Evolutionary conservation across 1,140 invertebrate species (phyloP), one percentile per base, ranked within the genome.

Genomic region (Helicoverpa armigera): DNA sequence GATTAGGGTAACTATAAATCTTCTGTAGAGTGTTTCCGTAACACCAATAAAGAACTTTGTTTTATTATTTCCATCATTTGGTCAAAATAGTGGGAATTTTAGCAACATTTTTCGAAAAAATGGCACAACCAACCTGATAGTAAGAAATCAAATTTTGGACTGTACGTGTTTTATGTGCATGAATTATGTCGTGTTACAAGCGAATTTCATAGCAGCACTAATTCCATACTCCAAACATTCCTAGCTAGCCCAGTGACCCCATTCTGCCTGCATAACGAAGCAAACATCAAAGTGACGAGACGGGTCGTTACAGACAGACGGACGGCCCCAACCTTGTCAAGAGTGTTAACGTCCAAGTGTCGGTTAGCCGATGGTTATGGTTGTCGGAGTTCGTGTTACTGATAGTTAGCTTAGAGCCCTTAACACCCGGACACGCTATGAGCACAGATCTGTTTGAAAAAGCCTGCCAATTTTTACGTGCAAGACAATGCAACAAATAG

Each of bases 281-380:
- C 65, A 69, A 69, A 69, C 65, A 69, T 69, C 65, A 69, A 69
- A 69, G 43, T 29, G 58, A 69, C 50, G 43, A 18, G 65, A 16
- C 35, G 1, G 18, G 43, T 50, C 43, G 65, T 50, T 48, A 67
- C 7, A 16, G 2, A 16, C 2, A 48, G 63, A 50, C 43, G n/a
- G 35, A 35, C 35, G 65, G 43, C 65, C 65, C 9, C 50, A 69
- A 69, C 65, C 65, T 69, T 69, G 65, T 50, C 65, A 31, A 2
- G 58, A 29, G 63, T 50, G 63, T 18, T 69, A 50, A 50, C 61
- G 14, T 65, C 35, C n/a, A 67, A 2, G 43, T 69, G 65, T 50
- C 43, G 50, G 18, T 43, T 69, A 69, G 13, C 65, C 5, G 14
- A 2, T 16, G n/a, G 43, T 69, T 50, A 48, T 43, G 35, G 18